phyloP scores from a whole-genome alignment of 2,797 vertebrate genomes.

The Neoniphon sammara region DNA sequence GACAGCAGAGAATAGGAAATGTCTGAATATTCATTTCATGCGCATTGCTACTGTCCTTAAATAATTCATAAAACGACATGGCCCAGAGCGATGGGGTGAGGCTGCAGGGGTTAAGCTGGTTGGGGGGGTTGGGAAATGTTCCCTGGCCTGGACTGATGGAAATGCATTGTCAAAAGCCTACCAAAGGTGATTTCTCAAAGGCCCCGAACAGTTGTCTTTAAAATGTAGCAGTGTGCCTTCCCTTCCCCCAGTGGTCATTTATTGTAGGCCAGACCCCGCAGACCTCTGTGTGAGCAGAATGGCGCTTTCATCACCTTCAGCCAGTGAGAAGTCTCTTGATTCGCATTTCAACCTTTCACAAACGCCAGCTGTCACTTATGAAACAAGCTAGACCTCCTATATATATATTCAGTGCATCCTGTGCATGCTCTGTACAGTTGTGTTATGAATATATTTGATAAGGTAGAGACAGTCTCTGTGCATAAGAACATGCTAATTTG shows the following conservation, averaged over 20 bases:
- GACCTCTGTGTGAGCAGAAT: not conserved
- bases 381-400: not conserved
- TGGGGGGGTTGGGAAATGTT: conserved; percentile 38
- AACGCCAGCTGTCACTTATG: not conserved
- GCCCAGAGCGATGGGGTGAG: conserved; percentile 65
- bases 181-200: conserved; percentile 25
- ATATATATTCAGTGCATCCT: no score
- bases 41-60: conserved; percentile 67
- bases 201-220: conserved; percentile 1
- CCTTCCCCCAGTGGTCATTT: not conserved
- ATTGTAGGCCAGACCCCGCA: not conserved
- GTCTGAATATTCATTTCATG: conserved; percentile 76
- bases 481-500: no score
- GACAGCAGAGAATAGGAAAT: conserved; percentile 63
- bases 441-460: no score
- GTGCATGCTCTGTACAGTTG: no score
- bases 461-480: no score
- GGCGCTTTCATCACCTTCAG: not conserved
- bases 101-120: conserved; percentile 44
- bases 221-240: conserved; percentile 12
- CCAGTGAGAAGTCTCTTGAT: not conserved
- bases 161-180: conserved; percentile 32
- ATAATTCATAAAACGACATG: conserved; percentile 79
- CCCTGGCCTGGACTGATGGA: conserved; percentile 29
- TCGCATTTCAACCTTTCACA: not conserved